These are phyloP conservation scores for Acrocyrtus sp. DNA, from an alignment of 2,888 invertebrate species.

Conservation along the genomic window DNA sequence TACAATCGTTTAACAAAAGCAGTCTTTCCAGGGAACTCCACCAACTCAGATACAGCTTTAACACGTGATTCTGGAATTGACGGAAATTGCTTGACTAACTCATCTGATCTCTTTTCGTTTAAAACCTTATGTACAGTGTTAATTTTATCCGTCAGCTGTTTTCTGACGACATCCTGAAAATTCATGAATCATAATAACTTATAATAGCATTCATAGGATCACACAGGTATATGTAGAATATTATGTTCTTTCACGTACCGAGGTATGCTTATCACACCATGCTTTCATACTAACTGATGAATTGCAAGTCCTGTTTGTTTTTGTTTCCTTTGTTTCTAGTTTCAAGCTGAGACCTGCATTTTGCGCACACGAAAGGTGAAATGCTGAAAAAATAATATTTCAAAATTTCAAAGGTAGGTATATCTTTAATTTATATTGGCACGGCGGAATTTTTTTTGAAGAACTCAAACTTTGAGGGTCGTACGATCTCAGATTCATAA, in stretches of 20 bases:
- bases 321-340: not conserved
- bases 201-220: too few species aligned
- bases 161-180: too few species aligned
- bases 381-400: slow-evolving; percentile 9
- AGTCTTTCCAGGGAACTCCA: slow-evolving; percentile 16
- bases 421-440: too few species aligned
- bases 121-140: slow-evolving; percentile 12
- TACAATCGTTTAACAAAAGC: slow-evolving; percentile 4
- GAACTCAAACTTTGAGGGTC: too few species aligned
- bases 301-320: too few species aligned
- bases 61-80: not conserved
- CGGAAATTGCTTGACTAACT: not conserved
- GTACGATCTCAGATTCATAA: too few species aligned
- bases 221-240: too few species aligned
- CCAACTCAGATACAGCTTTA: not conserved
- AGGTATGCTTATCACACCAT: slow-evolving; percentile 32
- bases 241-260: too few species aligned
- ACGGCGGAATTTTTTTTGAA: too few species aligned
- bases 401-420: too few species aligned
- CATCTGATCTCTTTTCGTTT: slow-evolving; percentile 7
- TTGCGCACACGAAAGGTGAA: slow-evolving; percentile 28
- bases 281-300: not conserved
- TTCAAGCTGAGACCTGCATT: slow-evolving; percentile 9
- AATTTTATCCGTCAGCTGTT: slow-evolving; percentile 9
- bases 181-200: too few species aligned